Evolutionary conservation across 2,888 invertebrate species (phyloP).

Genomic region (Frankliniella fusca): DNA sequence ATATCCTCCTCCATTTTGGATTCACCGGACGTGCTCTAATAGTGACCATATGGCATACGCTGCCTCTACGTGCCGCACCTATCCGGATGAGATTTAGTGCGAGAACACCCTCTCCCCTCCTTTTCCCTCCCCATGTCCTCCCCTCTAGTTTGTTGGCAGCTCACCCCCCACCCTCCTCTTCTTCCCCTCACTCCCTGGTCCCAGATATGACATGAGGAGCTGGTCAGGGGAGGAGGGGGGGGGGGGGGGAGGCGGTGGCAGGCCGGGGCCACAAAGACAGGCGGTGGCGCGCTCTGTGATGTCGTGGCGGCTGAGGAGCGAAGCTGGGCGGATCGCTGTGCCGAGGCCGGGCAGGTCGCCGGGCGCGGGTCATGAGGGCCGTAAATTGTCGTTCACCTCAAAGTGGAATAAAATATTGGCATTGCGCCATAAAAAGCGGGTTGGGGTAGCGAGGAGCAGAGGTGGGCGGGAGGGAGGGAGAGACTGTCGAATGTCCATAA

Average conservation of each 20-base stretch:
- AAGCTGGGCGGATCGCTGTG: background rate
- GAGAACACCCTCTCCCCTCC: background rate
- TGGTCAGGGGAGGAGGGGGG: background rate
- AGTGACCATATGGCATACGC: constrained; percentile 12
- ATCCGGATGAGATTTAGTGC: background rate
- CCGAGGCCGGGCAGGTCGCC: background rate
- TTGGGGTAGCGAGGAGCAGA: background rate
- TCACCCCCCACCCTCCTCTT: background rate
- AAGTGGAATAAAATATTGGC: constrained; percentile 10
- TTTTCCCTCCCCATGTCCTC: background rate
- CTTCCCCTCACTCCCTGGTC: too few species aligned
- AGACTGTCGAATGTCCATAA: too few species aligned
- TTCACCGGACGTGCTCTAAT: constrained; percentile 21
- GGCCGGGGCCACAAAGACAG: background rate
- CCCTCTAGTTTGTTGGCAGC: background rate
- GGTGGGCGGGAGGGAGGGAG: background rate
- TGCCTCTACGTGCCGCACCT: background rate
- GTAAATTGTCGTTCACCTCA: background rate
- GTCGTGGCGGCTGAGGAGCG: background rate
- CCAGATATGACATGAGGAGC: background rate
- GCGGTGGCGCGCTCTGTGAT: background rate
- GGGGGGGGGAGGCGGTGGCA: too few species aligned
- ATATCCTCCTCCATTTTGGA: background rate
- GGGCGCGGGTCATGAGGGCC: background rate
- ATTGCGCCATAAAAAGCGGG: too few species aligned